Conservation (phyloP, 1,140 invertebrate species). For the Nomia melanderi region DNA sequence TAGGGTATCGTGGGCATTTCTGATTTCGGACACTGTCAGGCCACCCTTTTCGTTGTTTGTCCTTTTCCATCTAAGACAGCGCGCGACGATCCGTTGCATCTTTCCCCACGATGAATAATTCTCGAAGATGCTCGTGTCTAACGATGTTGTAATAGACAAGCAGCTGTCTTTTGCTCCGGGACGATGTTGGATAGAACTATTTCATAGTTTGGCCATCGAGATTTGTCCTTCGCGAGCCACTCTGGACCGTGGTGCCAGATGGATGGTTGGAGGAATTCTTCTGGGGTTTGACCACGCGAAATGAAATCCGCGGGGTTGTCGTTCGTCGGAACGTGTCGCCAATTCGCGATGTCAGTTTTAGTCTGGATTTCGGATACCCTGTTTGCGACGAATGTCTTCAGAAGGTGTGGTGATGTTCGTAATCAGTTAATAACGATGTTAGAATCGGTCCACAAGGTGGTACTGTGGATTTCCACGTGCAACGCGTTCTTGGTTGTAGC, state of each 20-base stretch:
- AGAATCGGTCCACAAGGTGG: constrained; percentile 38
- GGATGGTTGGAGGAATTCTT: neutral
- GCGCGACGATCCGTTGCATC: no score
- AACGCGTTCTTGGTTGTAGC: neutral
- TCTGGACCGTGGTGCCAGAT: constrained; percentile 47
- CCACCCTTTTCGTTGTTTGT: no score
- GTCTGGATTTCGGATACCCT: constrained; percentile 70
- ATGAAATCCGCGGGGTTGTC: constrained; percentile 74
- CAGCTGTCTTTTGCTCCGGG: neutral
- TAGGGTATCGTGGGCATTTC: no score
- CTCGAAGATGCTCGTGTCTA: neutral
- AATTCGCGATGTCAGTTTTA: constrained; percentile 45
- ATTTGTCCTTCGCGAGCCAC: constrained; percentile 1
- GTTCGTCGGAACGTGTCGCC: constrained; percentile 68
- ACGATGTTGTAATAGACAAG: neutral
- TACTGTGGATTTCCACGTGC: neutral
- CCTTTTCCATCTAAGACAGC: no score
- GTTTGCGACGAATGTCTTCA: constrained; percentile 70
- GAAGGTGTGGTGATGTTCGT: constrained; percentile 33
- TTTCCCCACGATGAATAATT: neutral
- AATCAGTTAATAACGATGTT: constrained; percentile 61
- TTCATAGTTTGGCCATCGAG: neutral
- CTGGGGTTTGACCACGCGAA: constrained; percentile 62
- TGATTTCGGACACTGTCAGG: no score
- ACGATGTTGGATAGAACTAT: neutral